A percentile compares a stretch with the other conserved stretches of the same genome.
Conservation (phyloP, 1,140 invertebrate genomes). For the Fopius arisanus region DNA sequence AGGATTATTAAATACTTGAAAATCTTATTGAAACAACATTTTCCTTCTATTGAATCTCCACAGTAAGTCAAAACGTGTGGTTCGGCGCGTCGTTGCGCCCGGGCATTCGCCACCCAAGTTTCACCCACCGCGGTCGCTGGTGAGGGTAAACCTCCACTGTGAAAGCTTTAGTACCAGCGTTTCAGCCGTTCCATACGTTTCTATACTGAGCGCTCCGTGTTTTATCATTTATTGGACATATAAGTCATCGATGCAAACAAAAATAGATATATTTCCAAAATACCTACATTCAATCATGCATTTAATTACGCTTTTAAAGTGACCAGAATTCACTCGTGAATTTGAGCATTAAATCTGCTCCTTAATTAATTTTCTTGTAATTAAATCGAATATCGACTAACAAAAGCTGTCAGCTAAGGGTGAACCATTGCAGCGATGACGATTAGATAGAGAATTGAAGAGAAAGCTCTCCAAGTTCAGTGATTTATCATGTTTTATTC, state of each 20-base stretch:
- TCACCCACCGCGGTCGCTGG: neutral
- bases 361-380: neutral
- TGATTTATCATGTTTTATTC: neutral
- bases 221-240: neutral
- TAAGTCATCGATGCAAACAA: neutral
- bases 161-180: slow-evolving; percentile 47
- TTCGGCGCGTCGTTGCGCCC: slow-evolving; percentile 32
- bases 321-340: neutral
- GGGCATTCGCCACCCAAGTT: slow-evolving; percentile 3
- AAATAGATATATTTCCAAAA: neutral
- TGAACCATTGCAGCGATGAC: neutral
- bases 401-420: neutral
- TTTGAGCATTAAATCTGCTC: neutral
- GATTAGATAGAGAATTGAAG: neutral
- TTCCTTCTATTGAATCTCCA: neutral
- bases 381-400: neutral
- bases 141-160: slow-evolving; percentile 25
- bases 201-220: neutral
- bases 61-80: slow-evolving; percentile 22
- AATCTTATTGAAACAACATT: no score
- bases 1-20: no score
- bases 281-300: neutral
- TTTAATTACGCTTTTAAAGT: neutral
- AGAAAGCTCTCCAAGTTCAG: neutral
- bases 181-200: slow-evolving; percentile 43